Base-by-base conservation (phyloP, 2,888 invertebrate species). In the Nebria brevicollis region DNA sequence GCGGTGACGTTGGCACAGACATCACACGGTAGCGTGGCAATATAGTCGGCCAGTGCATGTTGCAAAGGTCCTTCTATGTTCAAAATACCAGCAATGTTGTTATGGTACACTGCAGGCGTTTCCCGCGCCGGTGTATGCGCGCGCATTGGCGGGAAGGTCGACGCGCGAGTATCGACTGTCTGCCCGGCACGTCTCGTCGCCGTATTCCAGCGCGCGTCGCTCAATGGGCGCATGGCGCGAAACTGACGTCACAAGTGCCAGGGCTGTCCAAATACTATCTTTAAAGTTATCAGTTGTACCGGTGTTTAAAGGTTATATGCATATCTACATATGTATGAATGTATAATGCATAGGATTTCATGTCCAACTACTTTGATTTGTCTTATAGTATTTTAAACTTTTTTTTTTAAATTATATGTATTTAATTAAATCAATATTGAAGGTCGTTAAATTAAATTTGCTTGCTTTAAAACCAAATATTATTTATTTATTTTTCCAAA, bases 91-190 rank as follows among this genome's bases (percentile, higher is more conserved):
- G 26, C 10, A 26, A 26, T 72, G 43, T 76, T 72, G 13, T 66
- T 41, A 41, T 76, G 81, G 64, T 65, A 76, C 42, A 81, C 77
- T 81, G 77, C 81, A 81, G 81, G 81, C 81, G 81, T 72, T 77
- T 81, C 81, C 81, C 81, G 81, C 76, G 81, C 54, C 10, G 64
- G 26, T 15, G 64, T 25, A 13, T 77, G 82, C 82, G 82, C 79
- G 77, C 77, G 81, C 79, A 72, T 89, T 90, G 89, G 89, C 89
- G 88, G 87, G 88, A 87, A 86, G 85, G 86, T 84, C 85, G 87
- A 83, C 85, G 85, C 84, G 86, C 85, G 81, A 86, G 89, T 82
- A 82, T 82, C 54, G 73, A 77, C 77, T 81, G 75, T 72, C 81
- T 77, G 72, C 72, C 82, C 75, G 72, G 41, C 82, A 73, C 66